phyloP scores from a whole-genome alignment of 1,140 invertebrate species.

The Amyelois transitella region DNA sequence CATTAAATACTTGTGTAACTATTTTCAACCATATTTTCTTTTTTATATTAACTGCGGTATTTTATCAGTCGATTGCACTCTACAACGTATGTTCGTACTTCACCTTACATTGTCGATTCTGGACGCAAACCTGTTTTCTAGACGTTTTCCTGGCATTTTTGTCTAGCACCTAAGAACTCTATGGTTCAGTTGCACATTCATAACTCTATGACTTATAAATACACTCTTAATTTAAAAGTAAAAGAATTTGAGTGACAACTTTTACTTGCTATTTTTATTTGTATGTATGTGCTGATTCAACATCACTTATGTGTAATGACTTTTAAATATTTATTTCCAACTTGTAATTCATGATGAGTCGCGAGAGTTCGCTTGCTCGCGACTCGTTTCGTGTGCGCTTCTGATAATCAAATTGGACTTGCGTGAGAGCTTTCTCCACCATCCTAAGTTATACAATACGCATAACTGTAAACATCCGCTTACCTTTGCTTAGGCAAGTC shows the following conservation, averaged over 20 bases:
- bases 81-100: not conserved
- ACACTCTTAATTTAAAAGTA: not conserved
- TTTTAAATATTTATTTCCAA: slow-evolving; percentile 2
- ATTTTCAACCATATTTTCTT: too few species aligned
- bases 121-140: slow-evolving; percentile 37
- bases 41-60: too few species aligned
- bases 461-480: slow-evolving; percentile 70
- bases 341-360: slow-evolving; percentile 2
- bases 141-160: slow-evolving; percentile 45
- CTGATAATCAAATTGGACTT: slow-evolving; percentile 13
- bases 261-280: not conserved
- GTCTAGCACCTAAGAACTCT: slow-evolving; percentile 14
- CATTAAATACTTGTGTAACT: too few species aligned
- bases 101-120: slow-evolving; percentile 53
- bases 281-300: not conserved
- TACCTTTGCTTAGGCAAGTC: slow-evolving; percentile 67
- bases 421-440: slow-evolving; percentile 48
- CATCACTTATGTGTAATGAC: not conserved
- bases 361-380: not conserved
- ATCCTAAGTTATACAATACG: slow-evolving; percentile 62
- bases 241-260: not conserved
- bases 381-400: slow-evolving; percentile 5
- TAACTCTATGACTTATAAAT: slow-evolving; percentile 35
- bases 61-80: too few species aligned
- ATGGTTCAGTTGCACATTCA: slow-evolving; percentile 38